Evolutionary conservation across 1,140 invertebrate genomes (phyloP).

Genomic region (Atta texana): DNA sequence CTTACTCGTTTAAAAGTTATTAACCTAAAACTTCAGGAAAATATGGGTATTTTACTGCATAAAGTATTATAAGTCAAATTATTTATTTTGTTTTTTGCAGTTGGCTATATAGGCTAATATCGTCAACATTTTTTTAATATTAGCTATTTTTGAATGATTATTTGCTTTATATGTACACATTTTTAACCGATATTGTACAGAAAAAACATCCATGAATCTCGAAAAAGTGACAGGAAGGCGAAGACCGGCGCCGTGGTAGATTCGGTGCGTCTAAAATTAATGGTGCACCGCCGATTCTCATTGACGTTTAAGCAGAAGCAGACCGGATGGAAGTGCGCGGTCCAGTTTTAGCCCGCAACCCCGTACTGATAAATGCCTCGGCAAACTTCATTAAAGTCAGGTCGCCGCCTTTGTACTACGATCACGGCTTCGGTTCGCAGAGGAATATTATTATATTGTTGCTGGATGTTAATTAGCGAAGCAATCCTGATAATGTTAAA

Average conservation of each 20-base stretch:
- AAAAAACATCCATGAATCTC: neutral
- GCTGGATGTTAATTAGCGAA: constrained; percentile 34
- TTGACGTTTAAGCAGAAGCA: constrained; percentile 37
- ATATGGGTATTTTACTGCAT: too few species aligned
- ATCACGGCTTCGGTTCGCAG: neutral
- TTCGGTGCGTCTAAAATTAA: constrained; percentile 25
- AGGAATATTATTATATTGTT: constrained; percentile 51
- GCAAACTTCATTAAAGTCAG: constrained; percentile 70
- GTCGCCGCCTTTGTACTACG: constrained; percentile 33
- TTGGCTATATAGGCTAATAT: too few species aligned
- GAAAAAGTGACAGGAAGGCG: constrained; percentile 3
- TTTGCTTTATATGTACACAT: too few species aligned
- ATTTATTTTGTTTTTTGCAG: too few species aligned
- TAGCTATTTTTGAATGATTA: too few species aligned
- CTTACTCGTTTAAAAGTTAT: too few species aligned
- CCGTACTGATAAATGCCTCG: constrained; percentile 48
- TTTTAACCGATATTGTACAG: too few species aligned
- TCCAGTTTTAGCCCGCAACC: constrained; percentile 46
- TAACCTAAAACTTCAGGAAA: too few species aligned
- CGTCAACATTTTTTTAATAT: too few species aligned
- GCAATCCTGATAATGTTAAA: constrained; percentile 22
- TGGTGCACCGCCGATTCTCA: constrained; percentile 20
- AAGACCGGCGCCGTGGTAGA: neutral
- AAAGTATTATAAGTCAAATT: too few species aligned
- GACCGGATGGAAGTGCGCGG: constrained; percentile 39